Base-by-base conservation (phyloP, 2,888 invertebrate species). In the Drosophila suboccidentalis region DNA sequence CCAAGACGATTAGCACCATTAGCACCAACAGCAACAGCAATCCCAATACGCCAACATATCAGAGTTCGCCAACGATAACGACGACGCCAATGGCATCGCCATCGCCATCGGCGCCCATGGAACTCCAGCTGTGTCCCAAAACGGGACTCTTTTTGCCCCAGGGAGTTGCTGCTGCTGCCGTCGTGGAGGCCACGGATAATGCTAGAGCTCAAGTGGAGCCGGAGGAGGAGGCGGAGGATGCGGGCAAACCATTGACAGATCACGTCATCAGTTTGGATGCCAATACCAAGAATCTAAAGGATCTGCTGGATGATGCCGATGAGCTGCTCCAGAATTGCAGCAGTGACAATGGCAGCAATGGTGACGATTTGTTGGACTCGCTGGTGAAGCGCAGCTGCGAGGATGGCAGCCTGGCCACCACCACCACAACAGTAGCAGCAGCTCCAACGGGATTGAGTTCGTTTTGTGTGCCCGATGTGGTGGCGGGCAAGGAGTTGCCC, bases 351-450 rank as follows among this genome's bases (percentile, higher is more conserved):
- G 91, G 91, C 19, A 92, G 92, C 80, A 91, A 84, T 53, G 93
- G 92, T 6, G 91, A 91, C 2, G 94, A 94, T 46, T 90, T 95
- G 62, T 93, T 95, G 1, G 95, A 95, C 82, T 95, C 95, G 1
- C 92, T 95, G 50, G 94, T 95, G 4, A 94, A 95, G 82, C 94
- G 94, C 68, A 94, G 94, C 61, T 95, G 95, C 89, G 94, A 95
- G 85, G 94, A 94, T 84, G 94, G 95, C 86, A 94, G 94, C 86
- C 94, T 94, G 78, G 90, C 29, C 29, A 29, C 29, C 8, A 29
- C 92, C 76, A 87, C 84, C 26, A 19, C 3, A 19, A 19, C 2
- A 19, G 2, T 2, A 19, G 19, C 19, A 19, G 19, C 19, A 19
- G 19, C 29, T 38, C 46, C 63, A 47, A 19, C 65, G 10, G 82